Percentiles rank a stretch among this genome's conserved stretches.
Conservation (phyloP, 37 sponge, comb jelly and placozoan genomes). For the Halichondria panicea region DNA sequence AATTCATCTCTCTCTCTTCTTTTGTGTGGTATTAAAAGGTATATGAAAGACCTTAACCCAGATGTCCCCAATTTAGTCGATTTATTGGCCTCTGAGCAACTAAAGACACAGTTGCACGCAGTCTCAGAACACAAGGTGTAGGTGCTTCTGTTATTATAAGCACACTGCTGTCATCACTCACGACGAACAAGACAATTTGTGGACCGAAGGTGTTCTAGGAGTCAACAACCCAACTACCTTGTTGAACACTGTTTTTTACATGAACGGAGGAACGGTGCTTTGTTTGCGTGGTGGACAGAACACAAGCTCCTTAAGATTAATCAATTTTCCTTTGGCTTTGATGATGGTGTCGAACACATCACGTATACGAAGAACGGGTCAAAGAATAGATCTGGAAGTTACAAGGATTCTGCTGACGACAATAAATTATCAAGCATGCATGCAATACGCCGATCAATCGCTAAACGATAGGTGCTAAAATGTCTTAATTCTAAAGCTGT, state of each 20-base stretch:
- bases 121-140: not conserved
- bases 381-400: constrained; percentile 18
- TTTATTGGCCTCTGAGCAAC: not conserved
- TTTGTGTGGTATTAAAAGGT: not conserved
- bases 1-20: not conserved
- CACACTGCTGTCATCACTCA: constrained; percentile 6
- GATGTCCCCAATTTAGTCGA: not conserved
- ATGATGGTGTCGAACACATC: not conserved
- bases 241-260: constrained; percentile 14
- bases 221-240: not conserved
- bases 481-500: not conserved
- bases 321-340: not conserved
- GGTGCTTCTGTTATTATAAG: constrained; percentile 6
- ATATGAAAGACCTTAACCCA: constrained; percentile 1
- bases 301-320: constrained; percentile 5
- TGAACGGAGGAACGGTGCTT: constrained; percentile 32
- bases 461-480: not conserved
- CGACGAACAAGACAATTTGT: constrained; percentile 19
- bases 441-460: not conserved
- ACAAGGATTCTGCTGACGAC: not conserved
- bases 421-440: constrained; percentile 21
- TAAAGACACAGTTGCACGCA: not conserved
- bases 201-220: constrained; percentile 16
- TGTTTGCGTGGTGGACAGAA: constrained; percentile 21
- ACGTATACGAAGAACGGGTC: constrained; percentile 24